Base-by-base conservation (phyloP, 2,797 vertebrate species). In the Pangasius macronema region DNA sequence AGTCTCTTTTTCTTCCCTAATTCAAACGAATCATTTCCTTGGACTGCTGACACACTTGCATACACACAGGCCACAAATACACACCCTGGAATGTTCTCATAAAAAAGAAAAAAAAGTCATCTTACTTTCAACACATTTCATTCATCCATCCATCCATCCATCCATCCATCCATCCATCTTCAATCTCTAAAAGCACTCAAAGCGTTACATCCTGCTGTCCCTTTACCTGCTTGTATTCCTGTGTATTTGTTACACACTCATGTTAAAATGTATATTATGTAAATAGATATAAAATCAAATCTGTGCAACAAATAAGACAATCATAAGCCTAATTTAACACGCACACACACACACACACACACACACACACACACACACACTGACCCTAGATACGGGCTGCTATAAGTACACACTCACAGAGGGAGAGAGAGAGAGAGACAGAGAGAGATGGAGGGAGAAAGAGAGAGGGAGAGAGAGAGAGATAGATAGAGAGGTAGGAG, bases 221-320 rank as follows among this genome's bases (percentile, higher is more conserved):
- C 27, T 67, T 24, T 5, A 67, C 46, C 63, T 65, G 70, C 70
- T 70, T 9, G 33, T 24, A 27, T 33, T 57, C 67, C 67, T 14
- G 73, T 93, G 92, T 63, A 67, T 83, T 83, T 93, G 93, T 95
- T 94, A 96, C 95, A 96, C 95, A 95, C 95, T 96, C 95, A 1
- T 94, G 95, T 95, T 96, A 95, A 96, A 95, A 95, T 91, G 93
- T 94, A 94, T 91, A 93, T 94, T 93, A 94, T 85, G 91, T 92
- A 91, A 90, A 93, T 91, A 91, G 91, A 90, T 95, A 94, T 93
- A 94, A 94, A 93, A 95, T 94, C 94, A 95, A 83, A 93, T 95
- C 95, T 96, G 95, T 96, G 96, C 96, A 96, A 96, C 94, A 92
- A 95, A 93, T 93, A 95, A 94, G 94, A 96, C 95, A 95, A 95